Conservation (phyloP, 1,140 invertebrate genomes). For the Pseudomyrmex pallidus region DNA sequence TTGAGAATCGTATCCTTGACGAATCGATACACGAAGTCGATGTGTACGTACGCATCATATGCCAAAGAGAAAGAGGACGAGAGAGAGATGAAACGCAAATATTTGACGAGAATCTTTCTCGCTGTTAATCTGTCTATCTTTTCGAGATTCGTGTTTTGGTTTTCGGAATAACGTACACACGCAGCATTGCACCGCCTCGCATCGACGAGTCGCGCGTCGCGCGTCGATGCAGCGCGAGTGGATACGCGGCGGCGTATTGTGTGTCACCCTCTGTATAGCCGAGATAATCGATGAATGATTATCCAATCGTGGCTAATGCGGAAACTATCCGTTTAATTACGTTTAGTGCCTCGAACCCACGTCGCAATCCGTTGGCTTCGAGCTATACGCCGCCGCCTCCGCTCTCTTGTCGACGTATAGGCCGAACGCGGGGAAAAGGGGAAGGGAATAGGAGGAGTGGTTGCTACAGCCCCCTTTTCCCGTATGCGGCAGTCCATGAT, state of each 20-base stretch:
- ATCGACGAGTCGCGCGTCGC: slow-evolving; percentile 4
- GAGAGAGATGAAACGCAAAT: slow-evolving; percentile 26
- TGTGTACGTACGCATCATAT: too few relatives aligned
- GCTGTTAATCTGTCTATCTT: slow-evolving; percentile 50
- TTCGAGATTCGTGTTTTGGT: slow-evolving; percentile 31
- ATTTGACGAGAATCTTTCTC: slow-evolving; percentile 52
- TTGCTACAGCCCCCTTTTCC: slow-evolving; percentile 46
- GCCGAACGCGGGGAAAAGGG: slow-evolving; percentile 5
- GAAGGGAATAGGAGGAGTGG: neutral
- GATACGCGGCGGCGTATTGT: slow-evolving; percentile 59
- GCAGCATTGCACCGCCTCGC: neutral
- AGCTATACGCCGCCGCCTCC: slow-evolving; percentile 70
- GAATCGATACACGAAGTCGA: slow-evolving; percentile 15
- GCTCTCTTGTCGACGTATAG: slow-evolving; percentile 53
- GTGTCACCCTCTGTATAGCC: slow-evolving; percentile 66
- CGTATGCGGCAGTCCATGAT: slow-evolving; percentile 46
- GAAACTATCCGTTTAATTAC: slow-evolving; percentile 85
- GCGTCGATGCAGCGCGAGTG: slow-evolving; percentile 15
- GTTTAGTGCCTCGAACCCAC: slow-evolving; percentile 80
- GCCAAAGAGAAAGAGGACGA: neutral
- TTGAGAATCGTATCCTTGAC: slow-evolving; percentile 23
- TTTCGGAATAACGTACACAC: neutral
- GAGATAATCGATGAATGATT: slow-evolving; percentile 84
- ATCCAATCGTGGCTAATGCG: slow-evolving; percentile 85
- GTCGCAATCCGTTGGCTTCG: slow-evolving; percentile 76